Conservation (phyloP, 2,797 vertebrate species). For the Prunella strophiata region DNA sequence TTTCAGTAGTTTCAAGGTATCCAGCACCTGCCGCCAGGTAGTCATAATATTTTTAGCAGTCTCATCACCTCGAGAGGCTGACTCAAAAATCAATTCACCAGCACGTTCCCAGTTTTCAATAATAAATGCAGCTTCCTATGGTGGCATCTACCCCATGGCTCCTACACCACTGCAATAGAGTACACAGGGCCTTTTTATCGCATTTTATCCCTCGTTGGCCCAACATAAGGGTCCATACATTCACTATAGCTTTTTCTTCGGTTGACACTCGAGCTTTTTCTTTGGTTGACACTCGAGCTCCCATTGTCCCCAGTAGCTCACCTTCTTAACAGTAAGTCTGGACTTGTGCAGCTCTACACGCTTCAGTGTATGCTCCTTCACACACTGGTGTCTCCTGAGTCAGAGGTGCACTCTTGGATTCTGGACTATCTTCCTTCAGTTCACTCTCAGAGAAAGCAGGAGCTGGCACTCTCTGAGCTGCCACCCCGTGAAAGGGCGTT, state of each 20-base stretch:
- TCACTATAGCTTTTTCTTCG: not conserved
- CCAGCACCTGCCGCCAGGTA: not conserved
- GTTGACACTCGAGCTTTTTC: not conserved
- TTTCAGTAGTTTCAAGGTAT: not conserved
- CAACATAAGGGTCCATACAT: no score
- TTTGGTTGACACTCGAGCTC: not conserved
- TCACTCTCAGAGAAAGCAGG: conserved; percentile 24
- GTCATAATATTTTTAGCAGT: not conserved
- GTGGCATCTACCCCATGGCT: not conserved
- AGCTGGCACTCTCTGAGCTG: conserved; percentile 60
- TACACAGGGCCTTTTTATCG: not conserved
- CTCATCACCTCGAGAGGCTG: not conserved
- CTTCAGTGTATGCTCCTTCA: conserved; percentile 29
- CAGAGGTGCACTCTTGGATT: conserved; percentile 6
- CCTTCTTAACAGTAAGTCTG: not conserved
- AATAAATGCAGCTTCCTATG: not conserved
- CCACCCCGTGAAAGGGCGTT: conserved; percentile 79
- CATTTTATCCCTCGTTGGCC: not conserved
- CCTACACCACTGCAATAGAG: not conserved
- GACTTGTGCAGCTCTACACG: not conserved
- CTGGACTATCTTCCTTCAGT: conserved; percentile 54
- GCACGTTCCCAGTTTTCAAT: not conserved
- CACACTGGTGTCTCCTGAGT: conserved; percentile 1
- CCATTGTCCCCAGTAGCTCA: not conserved
- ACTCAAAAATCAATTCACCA: not conserved